A percentile compares a stretch with the other conserved stretches of the same genome.
phyloP scores from a whole-genome alignment of 1,140 invertebrate species.

The Tachypleus tridentatus region DNA sequence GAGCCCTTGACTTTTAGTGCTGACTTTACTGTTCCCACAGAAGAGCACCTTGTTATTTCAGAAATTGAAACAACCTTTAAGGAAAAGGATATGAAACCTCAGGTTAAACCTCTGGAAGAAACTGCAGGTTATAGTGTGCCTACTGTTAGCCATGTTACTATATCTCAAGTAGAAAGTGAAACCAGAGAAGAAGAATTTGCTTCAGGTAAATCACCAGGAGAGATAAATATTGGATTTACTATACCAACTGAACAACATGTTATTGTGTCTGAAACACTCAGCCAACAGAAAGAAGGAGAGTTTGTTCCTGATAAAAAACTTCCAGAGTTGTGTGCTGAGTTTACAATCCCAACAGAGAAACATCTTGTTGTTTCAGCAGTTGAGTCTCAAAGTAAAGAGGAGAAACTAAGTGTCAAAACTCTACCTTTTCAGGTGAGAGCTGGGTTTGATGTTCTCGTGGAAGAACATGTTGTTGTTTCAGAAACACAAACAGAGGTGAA shows the following conservation, averaged over 20 bases:
- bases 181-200: constrained; percentile 11
- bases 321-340: constrained; percentile 13
- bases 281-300: constrained; percentile 20
- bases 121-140: constrained; percentile 6
- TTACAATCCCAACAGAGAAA: constrained; percentile 8
- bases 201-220: neutral
- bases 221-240: neutral
- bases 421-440: constrained; percentile 6
- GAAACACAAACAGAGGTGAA: constrained; percentile 11
- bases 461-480: constrained; percentile 18
- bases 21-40: constrained; percentile 11
- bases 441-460: constrained; percentile 7
- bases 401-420: neutral
- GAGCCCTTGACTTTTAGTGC: constrained; percentile 6
- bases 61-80: constrained; percentile 1
- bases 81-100: neutral
- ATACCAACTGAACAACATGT: constrained; percentile 13
- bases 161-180: constrained; percentile 6
- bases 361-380: constrained; percentile 7
- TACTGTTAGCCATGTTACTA: constrained; percentile 1
- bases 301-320: constrained; percentile 13
- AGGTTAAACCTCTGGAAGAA: neutral
- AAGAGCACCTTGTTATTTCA: constrained; percentile 13
- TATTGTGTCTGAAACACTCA: constrained; percentile 7
- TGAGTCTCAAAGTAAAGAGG: constrained; percentile 9